These are phyloP conservation scores for Drosophila buzzatii DNA, from an alignment of 2,888 invertebrate species.

Conservation along the genomic window DNA sequence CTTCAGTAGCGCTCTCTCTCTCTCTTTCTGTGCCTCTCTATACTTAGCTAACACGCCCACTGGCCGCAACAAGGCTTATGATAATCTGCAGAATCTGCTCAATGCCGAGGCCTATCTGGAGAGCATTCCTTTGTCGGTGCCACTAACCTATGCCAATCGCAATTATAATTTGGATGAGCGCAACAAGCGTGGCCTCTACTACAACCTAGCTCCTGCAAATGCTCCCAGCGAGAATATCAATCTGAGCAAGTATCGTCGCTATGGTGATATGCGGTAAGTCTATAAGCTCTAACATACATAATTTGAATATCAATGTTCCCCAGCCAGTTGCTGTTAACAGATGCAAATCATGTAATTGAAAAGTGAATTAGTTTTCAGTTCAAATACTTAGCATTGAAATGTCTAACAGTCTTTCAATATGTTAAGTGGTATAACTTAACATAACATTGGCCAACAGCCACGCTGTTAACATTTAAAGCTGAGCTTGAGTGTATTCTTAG, in stretches of 20 bases:
- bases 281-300: too few relatives aligned
- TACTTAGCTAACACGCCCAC: conserved; percentile 35
- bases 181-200: conserved; percentile 82
- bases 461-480: background rate
- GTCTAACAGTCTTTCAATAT: background rate
- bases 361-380: too few relatives aligned
- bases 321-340: too few relatives aligned
- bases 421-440: background rate
- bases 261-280: conserved; percentile 83
- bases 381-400: too few relatives aligned
- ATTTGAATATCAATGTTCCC: too few relatives aligned
- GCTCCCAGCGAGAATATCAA: conserved; percentile 59
- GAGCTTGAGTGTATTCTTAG: background rate
- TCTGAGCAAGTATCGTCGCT: conserved; percentile 78
- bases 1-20: background rate
- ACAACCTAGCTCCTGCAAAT: conserved; percentile 54
- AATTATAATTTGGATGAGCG: conserved; percentile 83
- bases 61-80: conserved; percentile 83
- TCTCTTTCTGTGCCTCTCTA: background rate
- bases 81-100: conserved; percentile 84
- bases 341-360: too few relatives aligned
- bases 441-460: background rate
- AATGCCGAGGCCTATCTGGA: conserved; percentile 84
- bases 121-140: conserved; percentile 82
- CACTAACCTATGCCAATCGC: conserved; percentile 81